Percentiles rank a stretch among this genome's conserved stretches.
Evolutionary conservation across 2,113 vertebrate genomes (phyloP).

Genomic region (Gobius niger): DNA sequence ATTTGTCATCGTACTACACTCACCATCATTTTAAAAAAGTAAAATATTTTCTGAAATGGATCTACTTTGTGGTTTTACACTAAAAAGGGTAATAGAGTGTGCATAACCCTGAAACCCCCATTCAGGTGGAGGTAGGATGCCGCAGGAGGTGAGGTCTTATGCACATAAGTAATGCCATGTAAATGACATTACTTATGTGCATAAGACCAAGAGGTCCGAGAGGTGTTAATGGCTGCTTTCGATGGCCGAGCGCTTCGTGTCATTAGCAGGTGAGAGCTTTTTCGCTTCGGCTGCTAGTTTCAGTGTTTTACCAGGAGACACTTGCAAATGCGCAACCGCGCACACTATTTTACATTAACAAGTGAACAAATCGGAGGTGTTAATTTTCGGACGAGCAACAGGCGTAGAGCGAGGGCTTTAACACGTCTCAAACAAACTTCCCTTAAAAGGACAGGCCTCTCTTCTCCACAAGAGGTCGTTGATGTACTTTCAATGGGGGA

Average conservation of each 20-base stretch:
- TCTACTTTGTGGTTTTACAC: background rate
- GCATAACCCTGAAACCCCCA: background rate
- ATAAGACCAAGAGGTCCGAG: background rate
- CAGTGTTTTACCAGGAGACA: conserved; percentile 44
- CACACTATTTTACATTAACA: conserved; percentile 31
- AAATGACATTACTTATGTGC: background rate
- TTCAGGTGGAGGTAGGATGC: conserved; percentile 2
- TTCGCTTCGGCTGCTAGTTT: conserved; percentile 22
- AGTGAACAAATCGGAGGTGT: conserved; percentile 25
- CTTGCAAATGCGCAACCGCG: conserved; percentile 51
- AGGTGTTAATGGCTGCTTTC: conserved; percentile 61
- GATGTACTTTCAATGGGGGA: conserved; percentile 59
- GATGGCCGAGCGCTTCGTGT: conserved; percentile 52
- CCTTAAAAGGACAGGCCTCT: conserved; percentile 29
- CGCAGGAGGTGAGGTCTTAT: conserved; percentile 33
- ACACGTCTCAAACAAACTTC: conserved; percentile 16
- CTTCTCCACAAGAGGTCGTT: conserved; percentile 79
- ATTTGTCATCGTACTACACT: too few relatives aligned
- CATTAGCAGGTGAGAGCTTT: conserved; percentile 73
- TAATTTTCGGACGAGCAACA: background rate
- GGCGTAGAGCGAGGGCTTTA: background rate
- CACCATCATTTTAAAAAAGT: too few relatives aligned
- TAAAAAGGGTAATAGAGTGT: background rate
- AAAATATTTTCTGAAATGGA: too few relatives aligned
- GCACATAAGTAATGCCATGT: conserved; percentile 21